Conservation (phyloP, 2,113 vertebrate genomes). For the Tachysurus fulvidraco region DNA sequence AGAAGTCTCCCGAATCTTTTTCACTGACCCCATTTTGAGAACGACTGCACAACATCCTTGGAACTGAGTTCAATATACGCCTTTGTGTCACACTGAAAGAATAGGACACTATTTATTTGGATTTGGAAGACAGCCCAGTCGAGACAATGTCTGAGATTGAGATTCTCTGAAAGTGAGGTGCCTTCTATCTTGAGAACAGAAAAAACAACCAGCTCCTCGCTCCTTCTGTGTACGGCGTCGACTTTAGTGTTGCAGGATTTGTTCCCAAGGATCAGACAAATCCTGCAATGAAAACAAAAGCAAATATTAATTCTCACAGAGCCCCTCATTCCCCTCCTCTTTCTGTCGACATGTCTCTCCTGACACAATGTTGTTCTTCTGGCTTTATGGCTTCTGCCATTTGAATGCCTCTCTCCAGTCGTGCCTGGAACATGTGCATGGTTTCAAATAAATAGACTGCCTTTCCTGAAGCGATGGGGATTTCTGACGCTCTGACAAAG, state of each 20-base stretch:
- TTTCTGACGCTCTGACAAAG: constrained; percentile 58
- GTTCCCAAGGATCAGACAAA: constrained; percentile 25
- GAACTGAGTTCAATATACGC: not conserved
- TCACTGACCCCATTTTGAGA: not conserved
- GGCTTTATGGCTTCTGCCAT: constrained; percentile 56
- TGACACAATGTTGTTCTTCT: constrained; percentile 27
- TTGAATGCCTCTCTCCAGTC: constrained; percentile 36
- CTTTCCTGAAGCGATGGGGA: constrained; percentile 58
- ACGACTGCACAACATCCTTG: not conserved
- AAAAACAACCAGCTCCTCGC: not conserved
- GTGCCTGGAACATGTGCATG: constrained; percentile 48
- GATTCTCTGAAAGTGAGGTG: not conserved
- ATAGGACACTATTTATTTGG: not conserved
- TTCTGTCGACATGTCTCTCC: not conserved
- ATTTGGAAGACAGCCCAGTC: not conserved
- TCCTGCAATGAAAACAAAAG: constrained; percentile 29
- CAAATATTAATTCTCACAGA: not conserved
- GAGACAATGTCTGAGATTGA: not conserved
- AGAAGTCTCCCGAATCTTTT: not conserved
- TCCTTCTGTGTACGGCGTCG: not conserved
- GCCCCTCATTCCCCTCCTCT: too few species aligned
- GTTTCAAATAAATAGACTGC: constrained; percentile 58
- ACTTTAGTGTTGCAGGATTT: constrained; percentile 8
- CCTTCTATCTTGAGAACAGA: not conserved
- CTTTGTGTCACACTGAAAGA: not conserved